Evolutionary conservation across 2,113 vertebrate genomes (phyloP), one percentile per base, ranked within the genome.

Genomic region (Condylura cristata): DNA sequence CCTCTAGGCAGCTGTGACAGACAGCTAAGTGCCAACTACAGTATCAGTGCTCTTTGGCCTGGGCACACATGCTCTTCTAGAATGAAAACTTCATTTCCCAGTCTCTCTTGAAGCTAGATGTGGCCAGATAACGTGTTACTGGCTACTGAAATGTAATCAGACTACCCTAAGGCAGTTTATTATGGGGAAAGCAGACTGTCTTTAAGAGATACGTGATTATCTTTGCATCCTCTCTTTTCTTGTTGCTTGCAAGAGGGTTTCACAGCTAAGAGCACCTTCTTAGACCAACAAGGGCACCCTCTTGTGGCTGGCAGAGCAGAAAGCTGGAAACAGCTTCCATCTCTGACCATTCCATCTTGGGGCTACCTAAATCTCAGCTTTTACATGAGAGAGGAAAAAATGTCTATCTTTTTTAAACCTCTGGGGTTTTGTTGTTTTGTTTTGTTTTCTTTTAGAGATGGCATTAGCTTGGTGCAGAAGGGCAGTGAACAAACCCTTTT

Each of bases 31-130:
- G 32, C 41, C 66, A 89, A 80, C 53, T 22, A 74, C 44, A 80
- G 22, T 51, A 66, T 53, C 30, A 30, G 34, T 70, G 51, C 13
- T 58, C 22, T 70, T 72, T 86, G 89, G 85, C n/a, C 60, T 74
- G 68, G 90, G 32, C 46, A 84, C 46, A 84, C 46, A 10, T 26
- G 76, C n/a, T 24, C 48, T 88, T 78, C n/a, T 34, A 74, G 39
- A n/a, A 41, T 80, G 56, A 72, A 95, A 65, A 84, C 24, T 95
- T 74, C 48, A 68, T 66, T 87, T 82, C n/a, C 11, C 17, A 70
- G 53, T 24, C 76, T 68, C 48, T 32, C 37, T 60, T 41, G 37
- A 16, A 48, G 16, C 39, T 74, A 6, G 17, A 2, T 56, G n/a
- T 61, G n/a, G 46, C 34, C 71, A 66, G 72, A 32, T 53, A 18